Base-by-base conservation (phyloP, 2,888 invertebrate genomes). In the Malacosoma neustria region DNA sequence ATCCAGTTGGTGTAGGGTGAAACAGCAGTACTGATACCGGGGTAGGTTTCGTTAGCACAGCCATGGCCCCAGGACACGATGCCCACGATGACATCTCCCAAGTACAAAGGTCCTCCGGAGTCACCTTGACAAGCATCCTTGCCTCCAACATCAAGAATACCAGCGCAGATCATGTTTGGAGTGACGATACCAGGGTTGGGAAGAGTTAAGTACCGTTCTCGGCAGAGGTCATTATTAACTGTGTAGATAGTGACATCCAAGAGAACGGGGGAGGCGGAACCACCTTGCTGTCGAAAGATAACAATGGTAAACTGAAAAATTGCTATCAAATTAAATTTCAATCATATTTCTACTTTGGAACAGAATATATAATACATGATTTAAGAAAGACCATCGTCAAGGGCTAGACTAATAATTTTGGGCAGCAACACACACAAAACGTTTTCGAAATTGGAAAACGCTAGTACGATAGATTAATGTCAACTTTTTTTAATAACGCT, bases 31-130 rank as follows among this genome's bases (percentile, higher is more conserved):
- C 76, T 87, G 40, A 87, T 65, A 11, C 87, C 87, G 1, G 87
- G 87, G 62, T 61, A 85, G 34, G 57, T 55, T 3, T 56, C 64
- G 38, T 72, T 61, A 11, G 80, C 87, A 46, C 87, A 87, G 3
- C 79, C 77, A 15, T 66, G 54, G 41, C 86, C 86, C 77, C 84
- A 87, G 37, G 87, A 87, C 9, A 84, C 72, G 34, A 87, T 49
- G 11, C 87, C 87, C 35, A 87, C 54, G 40, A 81, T 54, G 36
- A 61, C 40, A 3, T 73, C 46, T 11, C 48, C 51, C 44, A 47
- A 71, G 50, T 72, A 75, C 38, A 87, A 50, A 12, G 87, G 87
- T 29, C 87, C 87, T 2, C 87, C 87, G 32, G 80, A 75, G 57
- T 87, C 87, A 34, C 80, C 86, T 57, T 77, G 68, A 43, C 76